A percentile compares a stretch with the other conserved stretches of the same genome.
Conservation (phyloP, 1,140 invertebrate genomes). For the Prorops nasuta region DNA sequence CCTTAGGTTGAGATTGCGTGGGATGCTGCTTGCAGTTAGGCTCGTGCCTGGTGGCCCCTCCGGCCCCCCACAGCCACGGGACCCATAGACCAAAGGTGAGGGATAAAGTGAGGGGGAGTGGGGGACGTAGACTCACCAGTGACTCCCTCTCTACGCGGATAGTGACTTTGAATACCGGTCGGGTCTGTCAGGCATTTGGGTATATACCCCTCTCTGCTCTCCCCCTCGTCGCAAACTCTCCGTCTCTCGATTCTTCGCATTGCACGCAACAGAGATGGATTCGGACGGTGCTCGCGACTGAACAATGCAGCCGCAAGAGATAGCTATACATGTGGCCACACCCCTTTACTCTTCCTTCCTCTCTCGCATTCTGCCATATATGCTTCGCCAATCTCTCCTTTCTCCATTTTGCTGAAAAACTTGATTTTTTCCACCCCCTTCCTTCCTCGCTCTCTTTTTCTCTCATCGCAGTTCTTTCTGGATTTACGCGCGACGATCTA, state of each 20-base stretch:
- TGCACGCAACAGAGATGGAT: too few species aligned
- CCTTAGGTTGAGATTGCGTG: slow-evolving; percentile 46
- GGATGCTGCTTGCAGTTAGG: slow-evolving; percentile 51
- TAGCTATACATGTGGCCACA: too few species aligned
- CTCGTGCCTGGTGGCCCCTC: slow-evolving; percentile 46
- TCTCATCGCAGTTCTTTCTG: background rate
- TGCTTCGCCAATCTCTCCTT: slow-evolving; percentile 15
- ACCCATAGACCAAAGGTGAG: too few species aligned
- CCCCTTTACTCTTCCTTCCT: slow-evolving; percentile 24
- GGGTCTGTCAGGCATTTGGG: slow-evolving; percentile 37
- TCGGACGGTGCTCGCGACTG: too few species aligned
- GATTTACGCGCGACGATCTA: slow-evolving; percentile 15
- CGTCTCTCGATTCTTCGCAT: too few species aligned
- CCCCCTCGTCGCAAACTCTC: slow-evolving; percentile 12
- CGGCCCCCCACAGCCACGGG: too few species aligned
- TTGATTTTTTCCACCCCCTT: background rate
- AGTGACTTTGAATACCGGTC: slow-evolving; percentile 52
- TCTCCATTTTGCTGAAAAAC: background rate
- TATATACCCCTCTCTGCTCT: slow-evolving; percentile 21
- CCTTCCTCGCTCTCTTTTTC: slow-evolving; percentile 4
- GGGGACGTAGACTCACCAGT: too few species aligned
- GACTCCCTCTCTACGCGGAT: slow-evolving; percentile 19
- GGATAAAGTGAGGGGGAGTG: too few species aligned
- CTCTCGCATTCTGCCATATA: slow-evolving; percentile 21
- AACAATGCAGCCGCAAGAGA: too few species aligned